Conservation (phyloP, 2,888 invertebrate genomes). For the Drosophila hamatofila region DNA sequence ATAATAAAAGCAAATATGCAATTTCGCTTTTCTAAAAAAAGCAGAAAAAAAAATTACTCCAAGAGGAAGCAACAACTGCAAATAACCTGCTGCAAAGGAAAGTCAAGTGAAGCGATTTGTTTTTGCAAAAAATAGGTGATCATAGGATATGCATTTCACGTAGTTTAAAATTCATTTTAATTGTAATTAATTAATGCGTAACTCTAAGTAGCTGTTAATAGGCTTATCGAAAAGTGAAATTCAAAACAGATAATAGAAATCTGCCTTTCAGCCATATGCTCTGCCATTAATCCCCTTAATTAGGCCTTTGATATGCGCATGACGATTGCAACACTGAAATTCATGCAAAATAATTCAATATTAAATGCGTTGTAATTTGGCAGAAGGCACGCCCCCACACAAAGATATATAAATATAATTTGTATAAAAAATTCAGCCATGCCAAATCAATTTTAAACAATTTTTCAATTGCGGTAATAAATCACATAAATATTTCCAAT, state of each 20-base stretch:
- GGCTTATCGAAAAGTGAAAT: conserved; percentile 31
- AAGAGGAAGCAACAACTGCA: conserved; percentile 42
- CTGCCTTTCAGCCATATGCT: conserved; percentile 1
- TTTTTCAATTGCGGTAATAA: conserved; percentile 36
- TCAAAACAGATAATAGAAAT: not conserved
- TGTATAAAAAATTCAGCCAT: conserved; percentile 18
- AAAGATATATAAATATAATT: not conserved
- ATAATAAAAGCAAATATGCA: conserved; percentile 82
- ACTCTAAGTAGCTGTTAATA: conserved; percentile 13
- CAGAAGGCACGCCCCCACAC: not conserved
- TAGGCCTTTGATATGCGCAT: conserved; percentile 12
- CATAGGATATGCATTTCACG: conserved; percentile 15
- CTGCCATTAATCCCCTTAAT: conserved; percentile 26
- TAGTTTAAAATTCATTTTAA: not conserved
- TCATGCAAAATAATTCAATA: conserved; percentile 3
- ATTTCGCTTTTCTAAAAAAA: conserved; percentile 64
- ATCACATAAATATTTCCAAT: conserved; percentile 60
- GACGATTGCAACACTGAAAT: conserved; percentile 19
- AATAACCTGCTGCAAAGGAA: conserved; percentile 26
- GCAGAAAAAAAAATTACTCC: conserved; percentile 4
- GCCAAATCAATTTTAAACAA: conserved; percentile 20
- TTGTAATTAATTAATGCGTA: not conserved
- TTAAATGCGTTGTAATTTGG: not conserved
- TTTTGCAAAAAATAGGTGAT: conserved; percentile 24
- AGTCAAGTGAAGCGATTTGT: conserved; percentile 13